Evolutionary conservation across 1,140 invertebrate species (phyloP), one percentile per base, ranked within the genome.

Genomic region (Drosophila hydei): DNA sequence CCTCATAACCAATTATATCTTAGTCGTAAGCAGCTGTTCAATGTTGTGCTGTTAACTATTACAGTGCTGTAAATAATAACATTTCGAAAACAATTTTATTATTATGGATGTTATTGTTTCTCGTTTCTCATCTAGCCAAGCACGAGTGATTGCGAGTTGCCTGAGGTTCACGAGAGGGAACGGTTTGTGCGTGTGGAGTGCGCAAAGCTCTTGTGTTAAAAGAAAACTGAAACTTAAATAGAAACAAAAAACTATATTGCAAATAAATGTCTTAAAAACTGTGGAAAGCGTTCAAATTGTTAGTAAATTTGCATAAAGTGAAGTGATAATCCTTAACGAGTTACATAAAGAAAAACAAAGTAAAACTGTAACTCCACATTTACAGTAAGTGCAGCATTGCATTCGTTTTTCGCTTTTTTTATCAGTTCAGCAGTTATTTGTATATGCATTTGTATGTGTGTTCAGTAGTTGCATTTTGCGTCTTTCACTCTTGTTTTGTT

Each of bases 381-480:
- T 88, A 87, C 81, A 75, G 81, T 87, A 85, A 85, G 81, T 87
- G 19, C 33, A 25, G 38, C 59, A 18, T 65, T 65, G 62, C 54
- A 65, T 59, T 65, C 47, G 4, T 23, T 33, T 60, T 68, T 72
- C n/a, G 33, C 52, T 67, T 56, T 61, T 71, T 69, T 77, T 77
- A 73, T 84, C 73, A 73, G 69, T 60, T 64, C 33, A 54, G 25
- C 25, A 64, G 40, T 33, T 45, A 43, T 58, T 52, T 33, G 27
- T 6, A n/a, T 56, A 45, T 64, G 23, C 30, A 33, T 33, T 7
- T 47, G n/a, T 60, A 14, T 54, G 48, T 36, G 42, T 45, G 25
- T 64, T 79, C 48, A 42, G 30, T 77, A 19, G 54, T 27, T 70
- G 75, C 72, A 62, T 62, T 70, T 67, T 61, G 16, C 51, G 55